Conservation (phyloP, 2,888 invertebrate species). For the Acanthosepion esculentum region DNA sequence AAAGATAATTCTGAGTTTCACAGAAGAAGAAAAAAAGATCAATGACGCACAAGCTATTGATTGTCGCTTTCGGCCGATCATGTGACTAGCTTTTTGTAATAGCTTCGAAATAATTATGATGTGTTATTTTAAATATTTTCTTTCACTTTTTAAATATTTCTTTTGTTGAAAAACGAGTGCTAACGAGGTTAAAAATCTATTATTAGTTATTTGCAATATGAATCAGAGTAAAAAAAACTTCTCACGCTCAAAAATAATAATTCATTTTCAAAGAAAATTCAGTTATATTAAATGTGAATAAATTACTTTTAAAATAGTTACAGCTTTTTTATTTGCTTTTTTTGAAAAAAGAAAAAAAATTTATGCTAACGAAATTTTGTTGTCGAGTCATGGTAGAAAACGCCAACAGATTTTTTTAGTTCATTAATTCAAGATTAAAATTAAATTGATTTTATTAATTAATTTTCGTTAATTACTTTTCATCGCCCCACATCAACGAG, state of each 20-base stretch:
- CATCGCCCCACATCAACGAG: conserved; percentile 9
- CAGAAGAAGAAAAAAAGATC: too few relatives aligned
- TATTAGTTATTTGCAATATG: neutral
- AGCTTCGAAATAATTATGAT: too few relatives aligned
- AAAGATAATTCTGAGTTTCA: too few relatives aligned
- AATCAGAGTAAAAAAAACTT: neutral
- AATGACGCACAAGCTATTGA: too few relatives aligned
- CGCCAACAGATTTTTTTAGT: neutral
- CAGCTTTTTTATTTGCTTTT: neutral
- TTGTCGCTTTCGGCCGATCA: too few relatives aligned
- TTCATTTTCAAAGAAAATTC: neutral
- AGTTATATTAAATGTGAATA: conserved; percentile 4
- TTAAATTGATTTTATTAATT: neutral
- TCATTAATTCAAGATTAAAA: conserved; percentile 20
- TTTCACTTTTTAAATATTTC: too few relatives aligned
- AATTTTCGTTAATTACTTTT: conserved; percentile 12
- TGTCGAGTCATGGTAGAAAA: neutral
- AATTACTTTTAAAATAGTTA: neutral
- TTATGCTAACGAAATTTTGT: neutral
- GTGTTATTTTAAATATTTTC: too few relatives aligned
- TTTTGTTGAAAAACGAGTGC: too few relatives aligned
- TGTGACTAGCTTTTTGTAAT: too few relatives aligned
- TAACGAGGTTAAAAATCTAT: too few relatives aligned
- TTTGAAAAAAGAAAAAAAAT: neutral
- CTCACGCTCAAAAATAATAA: neutral